phyloP scores from a whole-genome alignment of 1,140 invertebrate genomes.

The Pseudoatta argentina region DNA sequence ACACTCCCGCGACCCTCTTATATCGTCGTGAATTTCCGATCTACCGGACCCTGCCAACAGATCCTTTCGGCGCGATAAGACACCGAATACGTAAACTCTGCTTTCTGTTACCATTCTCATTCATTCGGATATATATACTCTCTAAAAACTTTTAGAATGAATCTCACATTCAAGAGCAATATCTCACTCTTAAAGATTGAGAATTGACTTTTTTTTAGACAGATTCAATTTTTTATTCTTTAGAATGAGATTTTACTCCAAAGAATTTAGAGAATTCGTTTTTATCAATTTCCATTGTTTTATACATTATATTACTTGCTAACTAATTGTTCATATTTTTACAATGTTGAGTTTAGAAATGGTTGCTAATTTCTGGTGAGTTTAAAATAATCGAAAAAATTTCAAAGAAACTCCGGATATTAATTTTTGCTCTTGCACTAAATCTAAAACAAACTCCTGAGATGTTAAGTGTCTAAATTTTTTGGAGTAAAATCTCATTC shows the following conservation, averaged over 20 bases:
- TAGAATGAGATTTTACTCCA: too few relatives aligned
- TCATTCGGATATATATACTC: background rate
- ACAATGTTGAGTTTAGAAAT: background rate
- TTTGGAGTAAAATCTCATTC: too few relatives aligned
- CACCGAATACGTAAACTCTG: background rate
- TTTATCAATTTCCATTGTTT: background rate
- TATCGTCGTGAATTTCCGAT: conserved; percentile 24
- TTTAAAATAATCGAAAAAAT: background rate
- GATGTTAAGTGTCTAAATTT: background rate
- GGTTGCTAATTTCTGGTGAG: too few relatives aligned
- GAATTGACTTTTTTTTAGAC: too few relatives aligned
- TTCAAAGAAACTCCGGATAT: too few relatives aligned
- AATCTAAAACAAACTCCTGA: background rate
- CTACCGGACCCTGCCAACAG: background rate
- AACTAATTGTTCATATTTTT: background rate
- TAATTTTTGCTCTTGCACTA: background rate
- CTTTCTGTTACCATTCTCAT: background rate
- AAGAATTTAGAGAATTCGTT: background rate
- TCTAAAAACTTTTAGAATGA: too few relatives aligned
- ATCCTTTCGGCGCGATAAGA: conserved; percentile 25
- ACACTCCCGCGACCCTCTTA: background rate
- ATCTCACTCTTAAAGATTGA: too few relatives aligned
- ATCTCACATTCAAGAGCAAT: too few relatives aligned
- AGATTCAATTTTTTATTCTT: too few relatives aligned
- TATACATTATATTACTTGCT: background rate